Evolutionary conservation across 2,888 invertebrate genomes (phyloP).

Genomic region (Eucriotettix oculatus): DNA sequence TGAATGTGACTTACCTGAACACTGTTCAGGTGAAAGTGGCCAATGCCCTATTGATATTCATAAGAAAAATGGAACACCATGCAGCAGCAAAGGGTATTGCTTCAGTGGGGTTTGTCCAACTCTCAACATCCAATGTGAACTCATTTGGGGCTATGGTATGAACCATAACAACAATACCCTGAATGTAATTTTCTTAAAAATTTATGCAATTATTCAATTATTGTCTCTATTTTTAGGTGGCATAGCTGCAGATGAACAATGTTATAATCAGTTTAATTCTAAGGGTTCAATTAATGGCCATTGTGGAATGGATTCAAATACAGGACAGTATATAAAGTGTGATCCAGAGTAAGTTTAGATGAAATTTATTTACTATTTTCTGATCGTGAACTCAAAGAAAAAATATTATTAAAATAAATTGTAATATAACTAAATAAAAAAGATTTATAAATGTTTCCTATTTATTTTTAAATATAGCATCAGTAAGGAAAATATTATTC

Average conservation of each 20-base stretch:
- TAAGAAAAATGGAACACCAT: slow-evolving; percentile 84
- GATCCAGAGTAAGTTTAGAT: slow-evolving; percentile 53
- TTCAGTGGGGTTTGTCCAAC: slow-evolving; percentile 87
- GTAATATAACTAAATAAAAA: not conserved
- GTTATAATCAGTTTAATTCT: slow-evolving; percentile 89
- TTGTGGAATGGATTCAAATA: slow-evolving; percentile 63
- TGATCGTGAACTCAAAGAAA: not conserved
- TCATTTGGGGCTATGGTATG: slow-evolving; percentile 76
- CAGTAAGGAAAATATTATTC: too few species aligned
- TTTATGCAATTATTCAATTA: not conserved
- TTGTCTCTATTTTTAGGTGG: slow-evolving; percentile 32
- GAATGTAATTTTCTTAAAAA: not conserved
- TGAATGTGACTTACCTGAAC: slow-evolving; percentile 92
- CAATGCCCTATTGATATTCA: slow-evolving; percentile 79
- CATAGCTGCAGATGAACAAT: slow-evolving; percentile 64
- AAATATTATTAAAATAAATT: not conserved
- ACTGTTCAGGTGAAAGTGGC: slow-evolving; percentile 77
- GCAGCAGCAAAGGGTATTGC: slow-evolving; percentile 67
- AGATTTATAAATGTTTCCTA: not conserved
- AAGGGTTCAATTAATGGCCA: slow-evolving; percentile 92
- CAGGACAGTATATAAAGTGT: slow-evolving; percentile 69
- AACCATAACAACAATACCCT: not conserved
- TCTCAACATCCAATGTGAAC: slow-evolving; percentile 70
- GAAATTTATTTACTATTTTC: not conserved
- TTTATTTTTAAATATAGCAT: not conserved